A percentile compares a stretch with the other conserved stretches of the same genome.
Conservation (phyloP, 2,888 invertebrate species). For the Lochmaea crataegi region DNA sequence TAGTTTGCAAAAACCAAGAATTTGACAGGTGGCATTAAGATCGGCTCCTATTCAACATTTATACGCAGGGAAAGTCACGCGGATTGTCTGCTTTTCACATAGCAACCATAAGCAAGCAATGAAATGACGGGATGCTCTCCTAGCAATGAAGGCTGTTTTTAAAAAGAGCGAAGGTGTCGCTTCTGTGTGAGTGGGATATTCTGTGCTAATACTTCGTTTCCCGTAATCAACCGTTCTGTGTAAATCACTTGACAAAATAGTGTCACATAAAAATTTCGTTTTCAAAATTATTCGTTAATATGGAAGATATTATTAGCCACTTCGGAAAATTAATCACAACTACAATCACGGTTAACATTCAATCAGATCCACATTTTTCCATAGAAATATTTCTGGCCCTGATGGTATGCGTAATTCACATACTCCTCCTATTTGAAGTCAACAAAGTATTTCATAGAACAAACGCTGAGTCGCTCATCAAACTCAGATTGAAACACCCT, state of each 20-base stretch:
- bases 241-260: background rate
- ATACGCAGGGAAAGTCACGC: no score
- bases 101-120: no score
- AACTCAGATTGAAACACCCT: slow-evolving; percentile 44
- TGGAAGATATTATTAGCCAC: slow-evolving; percentile 53
- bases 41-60: no score
- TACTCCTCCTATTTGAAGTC: slow-evolving; percentile 54
- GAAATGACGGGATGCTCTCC: no score
- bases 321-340: slow-evolving; percentile 53
- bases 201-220: no score
- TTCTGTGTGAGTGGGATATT: no score
- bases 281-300: slow-evolving; percentile 35
- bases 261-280: slow-evolving; percentile 30
- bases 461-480: slow-evolving; percentile 47
- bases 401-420: slow-evolving; percentile 54
- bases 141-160: no score
- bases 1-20: no score
- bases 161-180: no score
- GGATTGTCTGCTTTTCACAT: no score
- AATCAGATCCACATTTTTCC: slow-evolving; percentile 57
- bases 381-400: slow-evolving; percentile 55
- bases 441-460: slow-evolving; percentile 51
- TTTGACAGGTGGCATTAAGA: no score
- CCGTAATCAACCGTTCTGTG: background rate
- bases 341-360: slow-evolving; percentile 55